Evolutionary conservation across 2,888 invertebrate genomes (phyloP).

Genomic region (Cheilosia pagana): DNA sequence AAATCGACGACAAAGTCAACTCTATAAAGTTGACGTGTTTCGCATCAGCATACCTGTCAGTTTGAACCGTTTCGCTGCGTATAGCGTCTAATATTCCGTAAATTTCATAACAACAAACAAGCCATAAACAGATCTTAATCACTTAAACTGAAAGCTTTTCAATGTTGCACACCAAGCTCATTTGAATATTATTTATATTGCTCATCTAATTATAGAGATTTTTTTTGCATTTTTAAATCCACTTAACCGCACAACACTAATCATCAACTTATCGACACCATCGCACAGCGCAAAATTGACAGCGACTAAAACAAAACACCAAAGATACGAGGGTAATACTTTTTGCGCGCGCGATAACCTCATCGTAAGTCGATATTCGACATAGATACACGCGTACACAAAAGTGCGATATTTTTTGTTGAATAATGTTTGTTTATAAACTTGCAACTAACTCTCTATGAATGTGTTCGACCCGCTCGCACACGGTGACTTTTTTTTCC

Average conservation of each 20-base stretch:
- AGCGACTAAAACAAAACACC: constrained; percentile 25
- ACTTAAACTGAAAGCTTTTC: constrained; percentile 33
- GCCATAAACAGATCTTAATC: constrained; percentile 19
- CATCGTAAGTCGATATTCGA: constrained; percentile 41
- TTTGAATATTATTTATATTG: background rate
- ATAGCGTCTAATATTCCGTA: no score
- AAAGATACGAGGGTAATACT: constrained; percentile 19
- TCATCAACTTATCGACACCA: constrained; percentile 13
- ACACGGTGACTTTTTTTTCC: background rate
- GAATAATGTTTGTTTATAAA: constrained; percentile 11
- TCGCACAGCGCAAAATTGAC: constrained; percentile 3
- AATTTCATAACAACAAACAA: no score
- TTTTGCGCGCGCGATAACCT: constrained; percentile 39
- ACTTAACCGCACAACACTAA: constrained; percentile 18
- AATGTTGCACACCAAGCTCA: constrained; percentile 23
- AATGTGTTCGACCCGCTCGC: constrained; percentile 9
- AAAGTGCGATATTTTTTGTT: background rate
- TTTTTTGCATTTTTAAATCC: constrained; percentile 1
- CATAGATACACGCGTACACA: constrained; percentile 28
- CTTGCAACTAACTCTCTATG: constrained; percentile 4
- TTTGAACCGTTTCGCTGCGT: no score
- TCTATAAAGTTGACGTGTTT: no score
- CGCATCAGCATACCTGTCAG: no score
- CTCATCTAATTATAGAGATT: background rate
- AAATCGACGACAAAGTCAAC: no score